Base-by-base conservation (phyloP, 2,888 invertebrate genomes). In the Torymus auratus region DNA sequence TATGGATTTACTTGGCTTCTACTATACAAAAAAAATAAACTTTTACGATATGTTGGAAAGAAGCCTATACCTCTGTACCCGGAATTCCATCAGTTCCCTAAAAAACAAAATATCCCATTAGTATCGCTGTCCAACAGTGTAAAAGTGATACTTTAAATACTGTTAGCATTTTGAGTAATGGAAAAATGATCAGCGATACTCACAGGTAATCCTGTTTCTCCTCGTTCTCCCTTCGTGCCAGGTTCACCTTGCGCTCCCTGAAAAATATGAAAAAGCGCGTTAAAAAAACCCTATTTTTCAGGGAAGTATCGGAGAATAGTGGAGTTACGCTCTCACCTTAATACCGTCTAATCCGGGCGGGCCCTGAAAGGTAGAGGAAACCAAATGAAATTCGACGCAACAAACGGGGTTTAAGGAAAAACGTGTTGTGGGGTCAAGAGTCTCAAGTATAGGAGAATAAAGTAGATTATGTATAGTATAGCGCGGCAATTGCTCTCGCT, bases 71-170 rank as follows among this genome's bases (percentile, higher is more conserved):
- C 95, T 97, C 96, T 93, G 95, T 94, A 89, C 97, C 97, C 88
- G 97, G 97, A 90, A 97, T 97, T 89, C 97, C 97, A 91, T 97
- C 97, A 83, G 97, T 97, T 88, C 97, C 97, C 97, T 97, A 94
- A 90, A 85, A 87, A 17, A 28, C 62, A 69, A 58, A 65, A 56
- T 61, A 15, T 56, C 52, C 7, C 50, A 4, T 56, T 17, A 50
- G 15, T 64, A 55, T 13, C 10, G 11, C 28, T 20, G 28, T n/a
- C 20, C 14, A 52, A 23, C n/a, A 68, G n/a, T 17, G 53, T 56
- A 56, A 20, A 14, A 53, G 2, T 4, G 15, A 28, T 52, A 13
- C 13, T 72, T 72, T 14, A 20, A n/a, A 20, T 11, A 17, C 52
- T 41, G n/a, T 73, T 52, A 28, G 1, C 7, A 50, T 55, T 55